Evolutionary conservation across 2,888 invertebrate species (phyloP), one percentile per base, ranked within the genome.

Genomic region (Drosophila sordidula): DNA sequence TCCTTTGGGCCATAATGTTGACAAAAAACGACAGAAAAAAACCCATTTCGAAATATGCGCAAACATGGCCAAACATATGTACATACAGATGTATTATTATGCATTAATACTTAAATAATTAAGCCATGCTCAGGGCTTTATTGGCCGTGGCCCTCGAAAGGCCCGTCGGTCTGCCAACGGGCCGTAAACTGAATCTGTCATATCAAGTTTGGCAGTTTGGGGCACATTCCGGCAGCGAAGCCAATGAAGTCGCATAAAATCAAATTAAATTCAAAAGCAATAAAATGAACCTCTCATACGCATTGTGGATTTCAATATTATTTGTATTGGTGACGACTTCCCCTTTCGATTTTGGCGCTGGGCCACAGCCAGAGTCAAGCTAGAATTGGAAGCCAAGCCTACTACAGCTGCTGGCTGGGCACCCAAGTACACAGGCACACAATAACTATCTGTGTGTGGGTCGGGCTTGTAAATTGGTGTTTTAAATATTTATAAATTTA

Each of bases 401-500:
- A 9, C 54, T 25, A 26, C 45, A 45, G 26, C 44, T 67, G 26
- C 44, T 67, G 56, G 49, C 61, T 38, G 22, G 46, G 46, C 42
- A 49, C 18, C 18, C 29, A 29, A 11, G 12, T 12, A 12, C 32
- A 4, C 12, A 34, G 0, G 12, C 32, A 9, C 6, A 32, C 9
- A 12, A 34, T 18, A 39, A 50, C 32, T 49, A 29, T 49, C 26
- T 61, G 54, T 68, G 74, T 80, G 65, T 73, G 63, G 58, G 70
- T 67, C 70, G 72, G 38, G 73, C 86, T 80, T 86, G 78, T 78
- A 75, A 86, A 83, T 83, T 66, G 58, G 49, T 70, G 76, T 72
- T 69, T 87, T 87, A 84, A 84, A 84, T 87, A 84, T 84, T 84
- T 84, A 81, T 79, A 81, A 87, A 76, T 81, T 87, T 84, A 87